These are phyloP conservation scores for Lepidochitona cinerea DNA, from an alignment of 2,888 invertebrate species.

Conservation along the genomic window DNA sequence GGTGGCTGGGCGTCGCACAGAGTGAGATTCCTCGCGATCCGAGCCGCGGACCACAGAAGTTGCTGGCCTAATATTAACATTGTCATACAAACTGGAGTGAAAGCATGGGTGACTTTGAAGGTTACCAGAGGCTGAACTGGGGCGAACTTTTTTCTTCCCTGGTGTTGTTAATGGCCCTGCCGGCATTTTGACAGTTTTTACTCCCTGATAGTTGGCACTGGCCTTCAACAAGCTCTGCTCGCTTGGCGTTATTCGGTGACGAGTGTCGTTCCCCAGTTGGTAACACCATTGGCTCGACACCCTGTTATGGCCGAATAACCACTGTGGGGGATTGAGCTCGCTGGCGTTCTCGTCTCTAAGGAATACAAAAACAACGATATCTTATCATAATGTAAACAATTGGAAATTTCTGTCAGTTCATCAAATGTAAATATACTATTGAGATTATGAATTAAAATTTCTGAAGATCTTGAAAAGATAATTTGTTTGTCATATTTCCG, in stretches of 20 bases:
- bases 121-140: constrained; percentile 66
- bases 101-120: constrained; percentile 64
- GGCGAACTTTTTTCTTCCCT: constrained; percentile 39
- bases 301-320: not conserved
- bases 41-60: constrained; percentile 46
- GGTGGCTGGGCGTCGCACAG: constrained; percentile 52
- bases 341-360: no score
- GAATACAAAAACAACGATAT: no score
- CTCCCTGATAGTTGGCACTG: not conserved
- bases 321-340: not conserved
- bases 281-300: no score
- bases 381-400: no score
- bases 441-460: no score
- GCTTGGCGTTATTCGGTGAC: not conserved
- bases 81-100: constrained; percentile 59
- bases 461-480: no score
- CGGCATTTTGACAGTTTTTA: not conserved
- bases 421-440: no score
- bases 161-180: not conserved
- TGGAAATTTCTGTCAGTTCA: no score
- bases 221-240: not conserved
- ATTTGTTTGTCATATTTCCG: no score
- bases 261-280: no score
- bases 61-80: constrained; percentile 46
- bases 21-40: constrained; percentile 24